Base-by-base conservation (phyloP, 2,113 vertebrate species). In the Pseudopipra pipra region DNA sequence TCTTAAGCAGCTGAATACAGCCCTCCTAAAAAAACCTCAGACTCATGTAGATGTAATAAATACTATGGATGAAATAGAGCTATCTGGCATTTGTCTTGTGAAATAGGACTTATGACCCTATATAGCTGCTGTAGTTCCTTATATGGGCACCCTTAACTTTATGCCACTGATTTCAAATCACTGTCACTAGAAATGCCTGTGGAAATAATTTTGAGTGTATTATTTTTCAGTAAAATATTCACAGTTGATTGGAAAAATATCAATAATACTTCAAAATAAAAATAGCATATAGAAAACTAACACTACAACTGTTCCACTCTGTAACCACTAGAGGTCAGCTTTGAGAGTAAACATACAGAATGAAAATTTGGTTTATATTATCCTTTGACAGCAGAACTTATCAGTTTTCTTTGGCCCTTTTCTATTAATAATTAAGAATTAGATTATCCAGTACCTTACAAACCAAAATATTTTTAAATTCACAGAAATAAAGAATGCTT, bases 281-380 rank as follows among this genome's bases (percentile, higher is more conserved):
- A 52, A 27, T 3, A 39, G 8, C 35, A 27, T 61, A 75, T 3
- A 47, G 28, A 61, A 87, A 85, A 56, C 6, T 27, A 79, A 58
- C 30, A 54, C 28, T 30, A 33, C 23, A 82, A 66, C 39, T 79
- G 8, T 88, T 95, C 41, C 17, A n/a, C 52, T 73, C 14, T 22
- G 13, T 67, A 85, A 25, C 92, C 89, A 94, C 68, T 75, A 93
- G 95, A 93, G 79, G 92, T 80, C 94, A 94, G 65, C 19, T 88
- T 84, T 79, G 37, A 77, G 52, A 94, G 52, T 23, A 70, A 71
- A 78, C 21, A 90, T 11, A 41, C 8, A 59, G 33, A 80, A 39
- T 15, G 7, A 67, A 81, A 72, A 65, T 30, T 21, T 33, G 5
- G 16, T 49, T 77, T n/a, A 19, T 58, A 31, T 55, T 81, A 46